A percentile compares a stretch with the other conserved stretches of the same genome.
phyloP scores from a whole-genome alignment of 2,113 vertebrate genomes.

The Varanus komodoensis region DNA sequence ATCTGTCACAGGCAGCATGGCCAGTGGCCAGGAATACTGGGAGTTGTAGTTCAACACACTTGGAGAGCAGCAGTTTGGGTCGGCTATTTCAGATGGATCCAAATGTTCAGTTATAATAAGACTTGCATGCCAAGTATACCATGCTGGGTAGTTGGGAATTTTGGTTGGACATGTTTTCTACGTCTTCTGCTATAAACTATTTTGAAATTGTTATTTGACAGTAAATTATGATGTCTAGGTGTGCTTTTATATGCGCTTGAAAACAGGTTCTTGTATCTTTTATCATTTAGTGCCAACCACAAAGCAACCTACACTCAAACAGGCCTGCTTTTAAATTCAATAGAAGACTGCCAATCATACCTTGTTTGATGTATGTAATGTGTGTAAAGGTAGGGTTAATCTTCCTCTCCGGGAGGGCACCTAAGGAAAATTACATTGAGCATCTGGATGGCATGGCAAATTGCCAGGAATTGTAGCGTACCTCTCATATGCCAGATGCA shows the following conservation, averaged over 20 bases:
- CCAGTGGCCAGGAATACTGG: no score
- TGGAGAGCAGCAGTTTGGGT: no score
- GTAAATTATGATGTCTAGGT: neutral
- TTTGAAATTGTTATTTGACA: neutral
- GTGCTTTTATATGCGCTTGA: neutral
- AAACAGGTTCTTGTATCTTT: neutral
- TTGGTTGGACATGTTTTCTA: neutral
- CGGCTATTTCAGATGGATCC: no score
- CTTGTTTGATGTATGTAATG: constrained; percentile 12
- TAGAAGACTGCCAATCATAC: neutral
- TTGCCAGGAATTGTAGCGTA: constrained; percentile 6
- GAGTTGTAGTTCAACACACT: no score
- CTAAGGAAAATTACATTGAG: constrained; percentile 8
- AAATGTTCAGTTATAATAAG: no score
- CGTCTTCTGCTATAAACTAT: neutral
- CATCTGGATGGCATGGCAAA: constrained; percentile 20
- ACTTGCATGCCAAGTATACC: neutral
- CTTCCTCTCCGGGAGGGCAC: neutral
- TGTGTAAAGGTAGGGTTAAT: neutral
- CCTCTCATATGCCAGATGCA: neutral
- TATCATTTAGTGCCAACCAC: neutral
- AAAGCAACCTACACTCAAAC: neutral
- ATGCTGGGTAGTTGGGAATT: neutral
- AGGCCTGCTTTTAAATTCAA: neutral
- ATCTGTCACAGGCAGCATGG: no score